Conservation (phyloP, 2,797 vertebrate species). For the Leontocebus nigricollis region DNA sequence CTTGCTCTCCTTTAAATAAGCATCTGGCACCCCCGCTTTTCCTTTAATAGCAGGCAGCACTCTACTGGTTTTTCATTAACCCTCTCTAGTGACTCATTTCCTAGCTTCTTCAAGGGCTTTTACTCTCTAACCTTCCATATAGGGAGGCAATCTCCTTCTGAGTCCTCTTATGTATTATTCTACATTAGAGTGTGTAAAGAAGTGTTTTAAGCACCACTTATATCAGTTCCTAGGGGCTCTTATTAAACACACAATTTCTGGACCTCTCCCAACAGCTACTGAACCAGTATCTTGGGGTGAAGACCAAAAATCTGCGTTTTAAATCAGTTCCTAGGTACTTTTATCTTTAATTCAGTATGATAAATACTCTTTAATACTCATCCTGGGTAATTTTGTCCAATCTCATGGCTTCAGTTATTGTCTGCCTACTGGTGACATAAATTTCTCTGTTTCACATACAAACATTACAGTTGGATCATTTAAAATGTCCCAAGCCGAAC, state of each 20-base stretch:
- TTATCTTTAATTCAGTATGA: not conserved
- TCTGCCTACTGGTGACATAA: not conserved
- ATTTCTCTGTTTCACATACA: not conserved
- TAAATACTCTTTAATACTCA: not conserved
- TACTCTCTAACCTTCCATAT: not conserved
- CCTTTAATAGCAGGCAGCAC: not conserved
- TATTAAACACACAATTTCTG: not conserved
- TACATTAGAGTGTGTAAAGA: not conserved
- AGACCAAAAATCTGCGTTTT: not conserved
- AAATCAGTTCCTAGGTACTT: not conserved
- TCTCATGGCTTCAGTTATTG: not conserved
- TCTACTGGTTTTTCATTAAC: not conserved
- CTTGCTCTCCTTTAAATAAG: not conserved
- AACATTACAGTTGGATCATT: not conserved
- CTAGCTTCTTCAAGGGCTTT: not conserved
- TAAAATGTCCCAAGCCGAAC: not conserved
- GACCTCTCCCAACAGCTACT: not conserved
- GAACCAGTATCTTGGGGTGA: not conserved
- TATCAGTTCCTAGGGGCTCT: not conserved
- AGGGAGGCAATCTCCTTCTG: not conserved
- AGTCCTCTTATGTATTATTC: not conserved
- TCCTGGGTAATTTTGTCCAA: not conserved
- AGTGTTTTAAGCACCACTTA: not conserved
- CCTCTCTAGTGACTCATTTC: not conserved
- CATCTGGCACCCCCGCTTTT: rapidly evolving